Conservation (phyloP, 1,140 invertebrate genomes). For the Rhyacophila brunnea region DNA sequence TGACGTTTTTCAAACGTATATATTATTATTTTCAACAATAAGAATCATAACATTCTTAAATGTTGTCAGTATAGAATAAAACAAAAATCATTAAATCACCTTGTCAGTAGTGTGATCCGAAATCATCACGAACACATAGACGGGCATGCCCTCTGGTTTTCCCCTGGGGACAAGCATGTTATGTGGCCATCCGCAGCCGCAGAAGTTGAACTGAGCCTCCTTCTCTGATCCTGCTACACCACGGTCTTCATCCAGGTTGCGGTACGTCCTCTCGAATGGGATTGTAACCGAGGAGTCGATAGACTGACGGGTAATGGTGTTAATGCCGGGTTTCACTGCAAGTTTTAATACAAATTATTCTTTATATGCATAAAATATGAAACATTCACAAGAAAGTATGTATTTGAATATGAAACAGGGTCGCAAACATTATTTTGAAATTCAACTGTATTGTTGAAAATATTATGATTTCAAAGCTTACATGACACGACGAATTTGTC, state of each 20-base stretch:
- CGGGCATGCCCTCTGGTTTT: constrained; percentile 59
- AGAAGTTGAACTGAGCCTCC: constrained; percentile 50
- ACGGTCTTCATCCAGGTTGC: constrained; percentile 51
- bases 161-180: constrained; percentile 73
- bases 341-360: constrained; percentile 8
- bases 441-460: constrained; percentile 7
- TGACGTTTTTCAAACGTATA: not conserved
- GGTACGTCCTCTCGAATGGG: constrained; percentile 64
- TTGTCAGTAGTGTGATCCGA: constrained; percentile 65
- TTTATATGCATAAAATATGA: not conserved
- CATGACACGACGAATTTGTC: constrained; percentile 56
- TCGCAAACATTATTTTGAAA: not conserved
- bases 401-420: not conserved
- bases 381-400: not conserved
- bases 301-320: constrained; percentile 56
- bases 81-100: no score
- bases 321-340: constrained; percentile 57
- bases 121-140: constrained; percentile 72
- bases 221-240: constrained; percentile 39
- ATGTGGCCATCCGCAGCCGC: constrained; percentile 64
- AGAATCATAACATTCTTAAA: not conserved
- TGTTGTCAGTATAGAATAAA: constrained; percentile 68
- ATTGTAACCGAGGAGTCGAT: constrained; percentile 64
- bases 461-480: no score
- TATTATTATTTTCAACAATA: not conserved